These are phyloP conservation scores for Lacerta viridis DNA, from an alignment of 2,797 vertebrate species.

Conservation along the genomic window DNA sequence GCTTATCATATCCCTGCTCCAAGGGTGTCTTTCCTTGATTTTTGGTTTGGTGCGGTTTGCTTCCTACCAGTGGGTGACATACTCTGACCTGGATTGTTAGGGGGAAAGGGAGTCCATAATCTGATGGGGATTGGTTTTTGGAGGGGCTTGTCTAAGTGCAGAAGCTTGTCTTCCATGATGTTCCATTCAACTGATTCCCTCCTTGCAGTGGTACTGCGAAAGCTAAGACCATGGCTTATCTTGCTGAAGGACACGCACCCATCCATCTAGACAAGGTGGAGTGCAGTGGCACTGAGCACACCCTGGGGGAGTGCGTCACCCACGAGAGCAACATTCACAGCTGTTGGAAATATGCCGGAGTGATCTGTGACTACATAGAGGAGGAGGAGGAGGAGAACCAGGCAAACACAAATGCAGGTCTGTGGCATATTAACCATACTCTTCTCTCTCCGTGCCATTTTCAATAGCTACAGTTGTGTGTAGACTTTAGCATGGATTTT, in stretches of 20 bases:
- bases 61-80: not conserved
- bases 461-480: not conserved
- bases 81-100: not conserved
- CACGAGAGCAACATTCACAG: slow-evolving; percentile 76
- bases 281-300: slow-evolving; percentile 83
- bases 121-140: not conserved
- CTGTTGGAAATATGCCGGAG: slow-evolving; percentile 88
- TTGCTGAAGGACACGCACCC: slow-evolving; percentile 85
- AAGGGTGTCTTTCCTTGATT: not conserved
- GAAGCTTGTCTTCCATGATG: not conserved
- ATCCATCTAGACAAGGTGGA: slow-evolving; percentile 86
- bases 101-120: too few species aligned
- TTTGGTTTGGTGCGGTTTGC: not conserved
- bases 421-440: not conserved
- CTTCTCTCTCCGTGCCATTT: slow-evolving; percentile 4
- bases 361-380: slow-evolving; percentile 87
- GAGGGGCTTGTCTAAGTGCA: too few species aligned
- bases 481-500: not conserved
- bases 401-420: slow-evolving; percentile 66
- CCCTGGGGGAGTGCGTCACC: slow-evolving; percentile 81
- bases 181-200: slow-evolving; percentile 37
- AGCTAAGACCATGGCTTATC: slow-evolving; percentile 88
- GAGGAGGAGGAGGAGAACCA: slow-evolving; percentile 75
- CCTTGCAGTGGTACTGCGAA: slow-evolving; percentile 85
- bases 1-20: not conserved